Base-by-base conservation (phyloP, 2,888 invertebrate species). In the Andrena hattorfiana region DNA sequence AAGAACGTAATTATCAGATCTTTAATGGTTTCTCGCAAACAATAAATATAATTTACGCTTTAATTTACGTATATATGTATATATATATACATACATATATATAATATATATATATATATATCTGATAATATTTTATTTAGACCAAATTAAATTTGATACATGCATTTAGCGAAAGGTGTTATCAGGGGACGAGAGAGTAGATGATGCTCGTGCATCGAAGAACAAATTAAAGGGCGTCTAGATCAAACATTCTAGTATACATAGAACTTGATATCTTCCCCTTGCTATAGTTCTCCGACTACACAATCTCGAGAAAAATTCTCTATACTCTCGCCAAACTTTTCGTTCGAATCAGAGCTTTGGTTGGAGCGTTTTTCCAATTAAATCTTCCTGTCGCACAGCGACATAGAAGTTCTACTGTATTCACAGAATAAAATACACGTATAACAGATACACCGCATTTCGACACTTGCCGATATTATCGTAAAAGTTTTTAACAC, bases 351-450 rank as follows among this genome's bases (percentile, higher is more conserved):
- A 78, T 78, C 78, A 71, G 78, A 87, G 77, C 89, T 89, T 87
- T 87, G 85, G 85, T 89, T 80, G 83, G 83, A 86, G 87, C 83
- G 83, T 77, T 86, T 79, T 83, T 77, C 77, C 77, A 83, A 82
- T 83, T 73, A 82, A 64, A 85, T 77, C 83, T 88, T 87, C 86
- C 74, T 84, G 85, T 88, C 88, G 88, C 88, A 88, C 88, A 88
- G 88, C 88, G 86, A 88, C 85, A 77, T 71, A 87, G 89, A 89
- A 88, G 86, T 72, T 54, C 84, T 84, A 89, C 81, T 77, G 81
- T 89, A 89, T 88, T 88, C 89, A 86, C 84, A 88, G 88, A 88
- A 88, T 87, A 88, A 88, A 89, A 81, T 89, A 87, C 86, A 86
- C 69, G 85, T 89, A 89, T 82, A 89, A 73, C 87, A 88, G 84